Base-by-base conservation (phyloP, 2,113 vertebrate species). In the Delphinapterus leucas region DNA sequence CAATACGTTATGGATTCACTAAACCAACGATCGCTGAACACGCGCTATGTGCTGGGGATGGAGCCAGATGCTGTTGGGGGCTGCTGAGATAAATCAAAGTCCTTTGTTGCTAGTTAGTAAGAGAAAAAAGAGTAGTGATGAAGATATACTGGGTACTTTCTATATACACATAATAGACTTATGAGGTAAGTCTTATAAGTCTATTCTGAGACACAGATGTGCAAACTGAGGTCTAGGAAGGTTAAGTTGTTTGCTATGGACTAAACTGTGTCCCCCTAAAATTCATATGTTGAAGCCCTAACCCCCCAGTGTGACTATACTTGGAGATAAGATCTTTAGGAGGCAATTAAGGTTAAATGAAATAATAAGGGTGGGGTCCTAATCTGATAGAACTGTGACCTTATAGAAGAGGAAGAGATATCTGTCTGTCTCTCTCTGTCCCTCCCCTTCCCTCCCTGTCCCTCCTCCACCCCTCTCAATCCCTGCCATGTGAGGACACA, bases 101-200 rank as follows among this genome's bases (percentile, higher is more conserved):
- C 58, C 61, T 55, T 41, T 76, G 61, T 11, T 88, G 36, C 38
- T 55, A n/a, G 1, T 47, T 4, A 63, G 70, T 10, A 76, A 88
- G 38, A 41, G 14, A 0, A 10, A 15, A 11, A 60, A 47, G 26
- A 8, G 1, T 0, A 7, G 6, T 0, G 5, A 17, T 23, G 11
- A 31, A 33, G 47, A 55, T 25, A 23, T 6, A 5, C 11, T 7
- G 70, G 70, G 21, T 26, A 11, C 31, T n/a, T 47, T 18, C 80
- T 38, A 6, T 31, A 20, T 0, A 31, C 5, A n/a, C 6, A 23
- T 44, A 20, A 61, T 1, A 88, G 68, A 36, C 53, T 28, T 5
- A 14, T 0, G 25, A 70, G 47, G 13, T 53, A 18, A 18, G 15
- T 53, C 15, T 53, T 17, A 17, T 53, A 53, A 53, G 53, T 53